A percentile compares a stretch with the other conserved stretches of the same genome.
Conservation (phyloP, 2,888 invertebrate species). For the Rhopalosiphum nymphaeae region DNA sequence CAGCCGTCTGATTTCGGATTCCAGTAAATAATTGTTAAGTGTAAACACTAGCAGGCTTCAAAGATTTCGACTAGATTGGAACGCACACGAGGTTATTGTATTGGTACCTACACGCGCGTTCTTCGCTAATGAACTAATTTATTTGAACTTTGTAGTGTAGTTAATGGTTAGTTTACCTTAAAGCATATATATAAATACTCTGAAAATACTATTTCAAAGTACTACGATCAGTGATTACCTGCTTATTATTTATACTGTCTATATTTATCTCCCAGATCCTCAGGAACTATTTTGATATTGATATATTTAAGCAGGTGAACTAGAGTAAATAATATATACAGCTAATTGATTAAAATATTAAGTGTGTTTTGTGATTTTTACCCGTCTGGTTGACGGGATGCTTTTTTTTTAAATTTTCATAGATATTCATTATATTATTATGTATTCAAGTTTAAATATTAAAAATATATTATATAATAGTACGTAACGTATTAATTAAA, state of each 20-base stretch:
- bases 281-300: not conserved
- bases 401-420: not conserved
- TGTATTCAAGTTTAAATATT: not conserved
- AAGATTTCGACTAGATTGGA: not conserved
- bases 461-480: not conserved
- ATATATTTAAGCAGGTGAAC: not conserved
- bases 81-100: not conserved
- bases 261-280: not conserved
- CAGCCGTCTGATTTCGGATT: not conserved
- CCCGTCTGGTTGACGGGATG: not conserved
- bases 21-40: not conserved
- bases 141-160: constrained; percentile 2
- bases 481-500: not conserved
- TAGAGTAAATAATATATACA: not conserved
- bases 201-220: not conserved
- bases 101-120: not conserved
- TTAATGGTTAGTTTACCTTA: not conserved
- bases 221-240: not conserved
- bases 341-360: not conserved
- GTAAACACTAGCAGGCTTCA: constrained; percentile 23
- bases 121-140: not conserved
- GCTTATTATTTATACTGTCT: not conserved
- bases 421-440: not conserved
- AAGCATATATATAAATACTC: not conserved
- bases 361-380: not conserved